Base-by-base conservation (phyloP, 2,113 vertebrate genomes). In the Phyllostomus discolor region DNA sequence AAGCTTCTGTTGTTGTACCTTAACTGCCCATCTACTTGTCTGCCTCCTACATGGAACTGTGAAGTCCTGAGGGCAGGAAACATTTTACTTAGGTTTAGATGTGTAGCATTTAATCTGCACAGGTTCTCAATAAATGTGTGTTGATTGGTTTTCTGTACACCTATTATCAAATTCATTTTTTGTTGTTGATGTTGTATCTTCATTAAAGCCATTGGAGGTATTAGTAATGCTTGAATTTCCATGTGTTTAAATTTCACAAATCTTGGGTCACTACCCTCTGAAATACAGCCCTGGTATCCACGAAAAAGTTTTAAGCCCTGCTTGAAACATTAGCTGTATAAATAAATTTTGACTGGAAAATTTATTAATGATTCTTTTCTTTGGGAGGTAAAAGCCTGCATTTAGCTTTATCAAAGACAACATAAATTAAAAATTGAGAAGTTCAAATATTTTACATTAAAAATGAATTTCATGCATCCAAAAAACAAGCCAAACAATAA, bases 381-480 rank as follows among this genome's bases (percentile, higher is more conserved):
- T 95, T 75, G 17, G 81, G 43, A 92, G 80, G 85, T 88, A 95
- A 95, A 95, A 97, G 22, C 33, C 24, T 72, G 20, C 35, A 85
- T 95, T 92, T 93, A 82, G 46, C 38, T 85, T 94, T 92, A 95
- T 88, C 70, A 81, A 88, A 96, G 72, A 88, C 62, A 95, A 85
- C 72, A 57, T 81, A 85, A 85, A 89, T 88, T 94, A 35, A 93
- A 97, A 95, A 95, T 80, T 75, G 80, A 97, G 92, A 97, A 97
- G 92, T 95, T 97, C 78, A 96, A 62, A 88, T 92, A 78, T 88
- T 95, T 90, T 79, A 19, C 48, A 57, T 92, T 85, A 96, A 95
- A 96, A 96, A 88, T 94, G 41, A 69, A 22, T 64, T 96, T 90
- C 14, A 90, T 64, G 46, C 5, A 54, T 88, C 59, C 70, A 19